Evolutionary conservation across 2,113 vertebrate species (phyloP).

Genomic region (Terrapene triunguis): DNA sequence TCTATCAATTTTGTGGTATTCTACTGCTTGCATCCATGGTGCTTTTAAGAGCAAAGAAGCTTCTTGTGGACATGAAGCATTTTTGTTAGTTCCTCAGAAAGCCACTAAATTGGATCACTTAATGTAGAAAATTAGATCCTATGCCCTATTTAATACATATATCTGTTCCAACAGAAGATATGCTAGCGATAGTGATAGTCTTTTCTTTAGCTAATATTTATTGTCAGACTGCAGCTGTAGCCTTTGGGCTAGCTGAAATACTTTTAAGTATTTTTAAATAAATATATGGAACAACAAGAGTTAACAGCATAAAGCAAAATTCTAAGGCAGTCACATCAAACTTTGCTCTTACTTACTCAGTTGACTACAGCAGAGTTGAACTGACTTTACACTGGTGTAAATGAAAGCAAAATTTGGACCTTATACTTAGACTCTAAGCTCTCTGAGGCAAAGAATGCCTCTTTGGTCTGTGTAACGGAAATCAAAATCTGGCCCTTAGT

Average conservation of each 20-base stretch:
- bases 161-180: constrained; percentile 24
- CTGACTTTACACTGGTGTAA: background rate
- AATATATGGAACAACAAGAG: constrained; percentile 35
- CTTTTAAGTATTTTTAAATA: constrained; percentile 47
- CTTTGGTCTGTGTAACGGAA: background rate
- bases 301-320: constrained; percentile 39
- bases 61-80: background rate
- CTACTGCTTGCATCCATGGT: background rate
- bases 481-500: background rate
- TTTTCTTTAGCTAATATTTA: constrained; percentile 55
- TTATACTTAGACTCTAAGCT: background rate
- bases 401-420: constrained; percentile 43
- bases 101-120: constrained; percentile 4
- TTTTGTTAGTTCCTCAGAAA: constrained; percentile 40
- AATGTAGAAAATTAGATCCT: constrained; percentile 39
- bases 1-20: background rate
- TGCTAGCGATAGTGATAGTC: constrained; percentile 8
- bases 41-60: constrained; percentile 4
- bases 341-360: constrained; percentile 20
- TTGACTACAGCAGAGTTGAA: constrained; percentile 9
- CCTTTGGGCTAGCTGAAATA: constrained; percentile 48
- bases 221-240: constrained; percentile 46
- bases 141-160: constrained; percentile 7
- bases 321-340: constrained; percentile 43
- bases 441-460: background rate